These are phyloP conservation scores for Cydia splendana DNA, from an alignment of 1,140 invertebrate genomes.

Conservation along the genomic window DNA sequence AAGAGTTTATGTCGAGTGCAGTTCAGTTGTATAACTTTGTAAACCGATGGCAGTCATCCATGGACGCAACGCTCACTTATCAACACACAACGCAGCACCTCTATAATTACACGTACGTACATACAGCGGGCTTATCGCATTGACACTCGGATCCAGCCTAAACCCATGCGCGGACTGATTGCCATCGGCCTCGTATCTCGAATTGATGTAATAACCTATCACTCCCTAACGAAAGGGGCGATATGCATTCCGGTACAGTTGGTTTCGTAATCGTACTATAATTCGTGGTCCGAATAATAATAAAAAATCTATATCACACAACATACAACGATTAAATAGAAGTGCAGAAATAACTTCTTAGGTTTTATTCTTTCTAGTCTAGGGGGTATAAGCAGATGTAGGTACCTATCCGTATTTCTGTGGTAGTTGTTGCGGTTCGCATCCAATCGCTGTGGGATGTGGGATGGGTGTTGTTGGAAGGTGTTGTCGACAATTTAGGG, in stretches of 20 bases:
- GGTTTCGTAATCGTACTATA: background rate
- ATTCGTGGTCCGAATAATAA: background rate
- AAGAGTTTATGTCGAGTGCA: background rate
- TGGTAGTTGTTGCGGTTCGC: too few species aligned
- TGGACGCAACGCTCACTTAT: background rate
- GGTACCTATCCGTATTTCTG: too few species aligned
- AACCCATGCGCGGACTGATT: constrained; percentile 27
- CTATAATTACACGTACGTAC: constrained; percentile 10
- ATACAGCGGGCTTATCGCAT: constrained; percentile 18
- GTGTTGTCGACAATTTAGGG: too few species aligned
- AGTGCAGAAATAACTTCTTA: background rate
- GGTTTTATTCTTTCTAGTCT: too few species aligned
- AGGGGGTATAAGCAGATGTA: too few species aligned
- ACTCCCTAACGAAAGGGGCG: background rate
- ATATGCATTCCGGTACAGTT: constrained; percentile 15
- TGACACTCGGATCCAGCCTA: constrained; percentile 12
- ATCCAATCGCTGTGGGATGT: too few species aligned
- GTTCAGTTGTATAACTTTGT: background rate
- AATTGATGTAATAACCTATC: constrained; percentile 25
- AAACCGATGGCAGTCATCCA: constrained; percentile 1
- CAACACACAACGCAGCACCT: background rate
- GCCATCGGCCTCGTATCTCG: constrained; percentile 17
- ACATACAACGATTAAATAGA: too few species aligned
- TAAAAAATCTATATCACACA: too few species aligned
- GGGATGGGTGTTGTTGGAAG: too few species aligned